A percentile compares a stretch with the other conserved stretches of the same genome.
Evolutionary conservation across 2,797 vertebrate species (phyloP).

Genomic region (Parambassis ranga): DNA sequence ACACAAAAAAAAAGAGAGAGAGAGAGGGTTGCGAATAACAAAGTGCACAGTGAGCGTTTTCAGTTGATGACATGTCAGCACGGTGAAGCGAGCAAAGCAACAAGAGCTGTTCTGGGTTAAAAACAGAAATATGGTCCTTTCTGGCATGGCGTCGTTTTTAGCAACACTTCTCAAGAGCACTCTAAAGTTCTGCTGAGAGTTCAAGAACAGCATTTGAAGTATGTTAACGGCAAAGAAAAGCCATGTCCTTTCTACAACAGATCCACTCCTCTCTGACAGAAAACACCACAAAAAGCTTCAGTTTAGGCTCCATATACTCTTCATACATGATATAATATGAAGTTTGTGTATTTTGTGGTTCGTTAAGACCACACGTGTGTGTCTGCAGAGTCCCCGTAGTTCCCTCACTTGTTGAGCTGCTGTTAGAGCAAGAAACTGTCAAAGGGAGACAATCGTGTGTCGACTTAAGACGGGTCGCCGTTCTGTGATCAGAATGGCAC

Average conservation of each 20-base stretch:
- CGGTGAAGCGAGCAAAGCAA: neutral
- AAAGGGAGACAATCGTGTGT: neutral
- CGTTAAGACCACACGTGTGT: neutral
- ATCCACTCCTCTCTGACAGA: too few species aligned
- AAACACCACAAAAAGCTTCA: too few species aligned
- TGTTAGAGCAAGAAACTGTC: neutral
- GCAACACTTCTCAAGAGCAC: neutral
- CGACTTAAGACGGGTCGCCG: neutral
- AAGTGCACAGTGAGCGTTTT: neutral
- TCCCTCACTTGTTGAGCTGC: neutral
- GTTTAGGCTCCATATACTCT: too few species aligned
- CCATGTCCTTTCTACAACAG: too few species aligned
- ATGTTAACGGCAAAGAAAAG: neutral
- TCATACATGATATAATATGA: too few species aligned
- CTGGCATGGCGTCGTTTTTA: neutral
- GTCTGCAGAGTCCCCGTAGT: neutral
- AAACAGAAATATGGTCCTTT: neutral
- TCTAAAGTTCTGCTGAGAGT: neutral
- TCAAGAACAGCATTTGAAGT: neutral
- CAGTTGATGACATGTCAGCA: neutral
- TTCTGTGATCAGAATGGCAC: slow-evolving; percentile 41
- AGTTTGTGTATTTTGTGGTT: neutral
- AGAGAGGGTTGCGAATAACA: too few species aligned
- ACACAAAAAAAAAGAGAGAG: too few species aligned
- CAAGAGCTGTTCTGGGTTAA: neutral